Evolutionary conservation across 2,797 vertebrate genomes (phyloP).

Genomic region (Hephaestus fuliginosus): DNA sequence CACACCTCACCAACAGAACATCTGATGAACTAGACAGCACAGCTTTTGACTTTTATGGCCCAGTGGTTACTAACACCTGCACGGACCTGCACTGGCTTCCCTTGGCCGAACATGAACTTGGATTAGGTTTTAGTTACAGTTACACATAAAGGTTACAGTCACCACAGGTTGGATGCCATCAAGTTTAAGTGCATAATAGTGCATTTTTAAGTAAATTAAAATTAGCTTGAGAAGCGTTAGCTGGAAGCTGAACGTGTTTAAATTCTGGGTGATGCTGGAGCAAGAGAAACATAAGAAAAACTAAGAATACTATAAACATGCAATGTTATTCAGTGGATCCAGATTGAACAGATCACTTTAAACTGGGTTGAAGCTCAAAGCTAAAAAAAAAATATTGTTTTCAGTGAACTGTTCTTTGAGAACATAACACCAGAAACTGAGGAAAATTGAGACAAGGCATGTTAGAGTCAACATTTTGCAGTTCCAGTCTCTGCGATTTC

Average conservation of each 20-base stretch:
- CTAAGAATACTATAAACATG: not conserved
- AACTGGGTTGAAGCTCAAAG: not conserved
- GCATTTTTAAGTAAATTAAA: not conserved
- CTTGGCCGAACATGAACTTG: not conserved
- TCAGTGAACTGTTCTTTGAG: not conserved
- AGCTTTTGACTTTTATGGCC: no score
- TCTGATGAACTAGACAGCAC: no score
- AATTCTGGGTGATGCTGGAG: not conserved
- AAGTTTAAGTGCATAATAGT: no score
- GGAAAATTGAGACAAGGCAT: constrained; percentile 17
- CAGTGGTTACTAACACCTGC: no score
- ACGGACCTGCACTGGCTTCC: no score
- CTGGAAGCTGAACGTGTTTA: not conserved
- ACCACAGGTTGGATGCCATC: no score
- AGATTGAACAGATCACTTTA: not conserved
- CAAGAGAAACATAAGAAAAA: not conserved
- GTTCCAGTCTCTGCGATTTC: constrained; percentile 83
- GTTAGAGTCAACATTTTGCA: constrained; percentile 68
- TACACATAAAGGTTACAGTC: no score
- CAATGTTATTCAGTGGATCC: not conserved
- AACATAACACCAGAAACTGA: not conserved
- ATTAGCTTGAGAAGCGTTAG: not conserved
- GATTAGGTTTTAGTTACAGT: not conserved
- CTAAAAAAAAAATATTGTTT: not conserved
- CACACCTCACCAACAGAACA: no score